phyloP scores from a whole-genome alignment of 2,797 vertebrate species.

The Spinibarbus caldwelli region DNA sequence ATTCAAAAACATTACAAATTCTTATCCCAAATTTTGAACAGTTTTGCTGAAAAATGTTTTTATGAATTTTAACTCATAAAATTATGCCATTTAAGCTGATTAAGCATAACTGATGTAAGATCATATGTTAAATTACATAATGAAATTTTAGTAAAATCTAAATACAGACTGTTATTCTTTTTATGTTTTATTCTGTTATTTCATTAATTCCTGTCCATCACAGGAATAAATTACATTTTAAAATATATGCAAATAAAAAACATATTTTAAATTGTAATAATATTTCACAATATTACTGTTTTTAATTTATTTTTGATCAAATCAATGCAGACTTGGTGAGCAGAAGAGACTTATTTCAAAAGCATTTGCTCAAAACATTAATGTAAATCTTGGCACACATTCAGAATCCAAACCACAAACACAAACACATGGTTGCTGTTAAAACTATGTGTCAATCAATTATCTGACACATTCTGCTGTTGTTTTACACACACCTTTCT shows the following conservation, averaged over 20 bases:
- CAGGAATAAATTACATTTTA: no score
- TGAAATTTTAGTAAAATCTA: not conserved
- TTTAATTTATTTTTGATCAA: no score
- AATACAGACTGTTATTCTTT: not conserved
- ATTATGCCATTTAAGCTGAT: no score
- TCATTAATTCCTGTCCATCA: not conserved
- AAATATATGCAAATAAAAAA: no score
- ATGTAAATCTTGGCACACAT: not conserved
- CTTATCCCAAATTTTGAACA: not conserved
- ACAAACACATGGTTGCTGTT: not conserved
- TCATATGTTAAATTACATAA: no score
- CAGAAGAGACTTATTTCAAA: no score
- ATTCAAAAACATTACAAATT: no score
- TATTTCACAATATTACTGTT: no score
- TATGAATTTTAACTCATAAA: not conserved
- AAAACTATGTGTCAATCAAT: not conserved
- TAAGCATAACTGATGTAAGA: no score
- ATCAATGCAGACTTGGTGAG: not conserved
- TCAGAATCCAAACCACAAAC: not conserved
- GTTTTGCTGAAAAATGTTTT: not conserved
- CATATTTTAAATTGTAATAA: no score
- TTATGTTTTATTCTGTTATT: no score
- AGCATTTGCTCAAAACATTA: not conserved
- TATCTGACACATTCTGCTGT: not conserved
- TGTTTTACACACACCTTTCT: not conserved